Conservation (phyloP, 2,797 vertebrate species). For the Sphenopsis melanotis region DNA sequence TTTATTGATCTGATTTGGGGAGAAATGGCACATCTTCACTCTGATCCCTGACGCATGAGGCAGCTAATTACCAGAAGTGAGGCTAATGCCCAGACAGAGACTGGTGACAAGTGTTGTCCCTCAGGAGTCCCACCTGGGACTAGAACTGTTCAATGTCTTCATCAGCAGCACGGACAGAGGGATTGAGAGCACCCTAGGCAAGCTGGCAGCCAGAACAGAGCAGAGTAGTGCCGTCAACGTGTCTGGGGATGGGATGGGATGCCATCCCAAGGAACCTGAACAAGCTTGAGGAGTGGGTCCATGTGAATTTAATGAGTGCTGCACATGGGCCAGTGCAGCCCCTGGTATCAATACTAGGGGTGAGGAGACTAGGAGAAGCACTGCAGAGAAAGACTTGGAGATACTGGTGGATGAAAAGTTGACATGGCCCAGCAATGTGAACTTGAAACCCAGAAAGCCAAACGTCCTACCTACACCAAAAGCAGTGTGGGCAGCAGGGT, state of each 20-base stretch:
- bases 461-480: neutral
- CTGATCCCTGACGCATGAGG: neutral
- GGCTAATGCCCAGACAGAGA: neutral
- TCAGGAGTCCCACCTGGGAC: neutral
- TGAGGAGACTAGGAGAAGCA: neutral
- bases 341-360: neutral
- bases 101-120: neutral
- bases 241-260: neutral
- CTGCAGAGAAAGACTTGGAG: neutral
- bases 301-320: neutral
- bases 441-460: neutral
- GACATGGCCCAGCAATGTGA: neutral
- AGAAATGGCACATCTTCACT: neutral
- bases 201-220: neutral
- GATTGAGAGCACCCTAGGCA: neutral
- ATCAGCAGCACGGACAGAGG: fast-evolving
- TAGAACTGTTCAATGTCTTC: neutral
- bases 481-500: fast-evolving
- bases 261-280: neutral
- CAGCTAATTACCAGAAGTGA: neutral
- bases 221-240: fast-evolving
- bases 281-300: neutral
- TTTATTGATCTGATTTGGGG: neutral
- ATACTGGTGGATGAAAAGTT: neutral
- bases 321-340: neutral